Conservation (phyloP, 1,140 invertebrate genomes). For the Drosophila fuyamai region DNA sequence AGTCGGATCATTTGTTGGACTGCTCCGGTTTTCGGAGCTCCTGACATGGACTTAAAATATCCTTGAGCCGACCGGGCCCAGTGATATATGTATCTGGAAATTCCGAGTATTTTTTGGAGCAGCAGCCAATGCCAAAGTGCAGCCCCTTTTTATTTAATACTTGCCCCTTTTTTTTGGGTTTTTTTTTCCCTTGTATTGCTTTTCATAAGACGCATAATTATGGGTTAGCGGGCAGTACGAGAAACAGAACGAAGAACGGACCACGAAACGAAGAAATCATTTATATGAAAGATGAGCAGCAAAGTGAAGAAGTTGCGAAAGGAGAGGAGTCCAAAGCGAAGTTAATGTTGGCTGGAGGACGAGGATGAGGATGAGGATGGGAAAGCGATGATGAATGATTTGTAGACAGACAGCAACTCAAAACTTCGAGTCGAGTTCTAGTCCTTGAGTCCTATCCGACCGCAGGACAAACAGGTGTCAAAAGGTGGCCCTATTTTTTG, state of each 20-base stretch:
- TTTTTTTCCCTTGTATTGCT: constrained; percentile 26
- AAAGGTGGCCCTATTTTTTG: constrained; percentile 37
- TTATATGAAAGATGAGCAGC: constrained; percentile 76
- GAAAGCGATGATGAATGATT: constrained; percentile 74
- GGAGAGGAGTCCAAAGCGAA: constrained; percentile 29
- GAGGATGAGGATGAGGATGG: not conserved
- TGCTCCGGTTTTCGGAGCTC: constrained; percentile 13
- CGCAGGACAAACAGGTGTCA: constrained; percentile 78
- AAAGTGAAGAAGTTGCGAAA: constrained; percentile 47
- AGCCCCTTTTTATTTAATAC: constrained; percentile 55
- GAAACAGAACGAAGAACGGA: constrained; percentile 19
- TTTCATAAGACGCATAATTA: constrained; percentile 76
- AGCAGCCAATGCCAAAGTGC: constrained; percentile 37
- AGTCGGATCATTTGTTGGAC: constrained; percentile 34
- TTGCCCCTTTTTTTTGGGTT: constrained; percentile 12
- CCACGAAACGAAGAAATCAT: constrained; percentile 58
- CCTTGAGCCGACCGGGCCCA: constrained; percentile 21
- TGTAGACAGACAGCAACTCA: constrained; percentile 56
- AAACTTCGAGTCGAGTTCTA: not conserved
- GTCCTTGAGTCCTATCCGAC: constrained; percentile 15
- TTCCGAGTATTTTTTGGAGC: constrained; percentile 65
- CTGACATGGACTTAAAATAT: constrained; percentile 27
- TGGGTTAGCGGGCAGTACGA: constrained; percentile 48
- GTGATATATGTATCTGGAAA: constrained; percentile 61
- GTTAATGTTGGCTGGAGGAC: constrained; percentile 48